Percentiles rank a stretch among this genome's conserved stretches.
These are phyloP conservation scores for Dromococcyx pavoninus DNA, from an alignment of 2,797 vertebrate genomes.

Conservation along the genomic window DNA sequence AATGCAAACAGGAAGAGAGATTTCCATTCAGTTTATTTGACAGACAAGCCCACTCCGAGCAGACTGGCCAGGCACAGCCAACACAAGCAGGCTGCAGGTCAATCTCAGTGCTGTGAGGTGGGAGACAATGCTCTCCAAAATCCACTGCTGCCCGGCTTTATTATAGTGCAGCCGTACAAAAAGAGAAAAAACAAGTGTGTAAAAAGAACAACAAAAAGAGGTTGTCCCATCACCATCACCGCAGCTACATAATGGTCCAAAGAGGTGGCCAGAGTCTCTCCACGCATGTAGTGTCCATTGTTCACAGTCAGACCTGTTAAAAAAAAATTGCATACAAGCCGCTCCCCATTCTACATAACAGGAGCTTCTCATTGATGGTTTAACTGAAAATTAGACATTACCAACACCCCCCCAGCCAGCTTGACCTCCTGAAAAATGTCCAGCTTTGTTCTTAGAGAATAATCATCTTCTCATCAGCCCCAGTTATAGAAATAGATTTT, in stretches of 20 bases:
- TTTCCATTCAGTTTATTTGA: conserved; percentile 46
- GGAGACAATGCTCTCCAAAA: conserved; percentile 17
- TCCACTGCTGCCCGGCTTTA: not conserved
- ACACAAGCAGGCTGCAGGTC: not conserved
- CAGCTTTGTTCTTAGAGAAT: not conserved
- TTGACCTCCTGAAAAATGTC: not conserved
- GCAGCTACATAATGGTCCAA: not conserved
- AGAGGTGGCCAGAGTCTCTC: not conserved
- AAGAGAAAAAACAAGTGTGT: conserved; percentile 32
- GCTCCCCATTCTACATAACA: not conserved
- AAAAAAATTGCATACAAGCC: not conserved
- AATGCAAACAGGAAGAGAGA: not conserved
- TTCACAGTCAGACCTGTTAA: not conserved
- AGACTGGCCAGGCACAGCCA: not conserved
- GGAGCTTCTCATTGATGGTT: conserved; percentile 18
- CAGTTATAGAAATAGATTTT: conserved; percentile 99
- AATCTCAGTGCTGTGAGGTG: not conserved
- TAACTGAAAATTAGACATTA: conserved; percentile 8
- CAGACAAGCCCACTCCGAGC: not conserved
- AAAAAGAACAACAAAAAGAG: conserved; percentile 35
- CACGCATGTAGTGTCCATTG: not conserved
- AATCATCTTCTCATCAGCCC: conserved; percentile 78
- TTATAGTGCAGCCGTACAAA: conserved; percentile 23
- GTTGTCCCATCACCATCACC: not conserved
- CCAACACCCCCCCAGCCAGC: not conserved